phyloP scores from a whole-genome alignment of 2,113 vertebrate species.

The Clarias magur region DNA sequence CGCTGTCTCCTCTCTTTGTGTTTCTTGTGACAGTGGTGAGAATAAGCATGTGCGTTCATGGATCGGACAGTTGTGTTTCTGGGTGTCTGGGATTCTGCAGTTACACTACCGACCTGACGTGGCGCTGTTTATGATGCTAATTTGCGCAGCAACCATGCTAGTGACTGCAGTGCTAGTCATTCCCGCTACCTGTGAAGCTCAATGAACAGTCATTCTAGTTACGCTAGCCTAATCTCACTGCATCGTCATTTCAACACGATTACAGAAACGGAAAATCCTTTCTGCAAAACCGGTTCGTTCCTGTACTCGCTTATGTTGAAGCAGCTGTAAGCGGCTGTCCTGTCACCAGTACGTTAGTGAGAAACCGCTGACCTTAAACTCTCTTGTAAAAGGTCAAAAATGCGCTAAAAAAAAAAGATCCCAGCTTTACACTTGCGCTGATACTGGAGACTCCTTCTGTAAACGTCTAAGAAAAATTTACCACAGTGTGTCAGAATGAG shows the following conservation, averaged over 20 bases:
- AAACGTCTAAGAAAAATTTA: not conserved
- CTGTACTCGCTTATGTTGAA: not conserved
- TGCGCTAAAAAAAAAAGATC: too few relatives aligned
- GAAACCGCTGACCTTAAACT: not conserved
- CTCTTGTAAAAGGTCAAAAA: too few relatives aligned
- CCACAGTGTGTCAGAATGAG: not conserved
- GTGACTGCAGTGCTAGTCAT: not conserved
- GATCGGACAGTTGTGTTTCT: not conserved
- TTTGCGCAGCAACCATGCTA: not conserved
- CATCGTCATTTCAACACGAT: too few relatives aligned
- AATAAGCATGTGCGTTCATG: not conserved
- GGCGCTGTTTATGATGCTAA: not conserved
- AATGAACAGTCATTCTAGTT: not conserved
- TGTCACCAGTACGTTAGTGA: not conserved
- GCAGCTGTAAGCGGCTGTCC: not conserved
- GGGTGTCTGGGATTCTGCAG: not conserved
- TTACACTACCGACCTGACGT: not conserved
- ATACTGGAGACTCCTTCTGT: not conserved
- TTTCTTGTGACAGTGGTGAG: too few relatives aligned
- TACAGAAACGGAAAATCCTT: too few relatives aligned
- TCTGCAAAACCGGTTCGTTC: not conserved
- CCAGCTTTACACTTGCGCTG: not conserved
- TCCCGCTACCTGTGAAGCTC: not conserved
- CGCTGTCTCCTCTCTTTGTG: too few relatives aligned
- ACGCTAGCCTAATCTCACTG: too few relatives aligned